Evolutionary conservation across 37 sponge, comb jelly and placozoan species (phyloP).

Genomic region (Mnemiopsis leidyi): DNA sequence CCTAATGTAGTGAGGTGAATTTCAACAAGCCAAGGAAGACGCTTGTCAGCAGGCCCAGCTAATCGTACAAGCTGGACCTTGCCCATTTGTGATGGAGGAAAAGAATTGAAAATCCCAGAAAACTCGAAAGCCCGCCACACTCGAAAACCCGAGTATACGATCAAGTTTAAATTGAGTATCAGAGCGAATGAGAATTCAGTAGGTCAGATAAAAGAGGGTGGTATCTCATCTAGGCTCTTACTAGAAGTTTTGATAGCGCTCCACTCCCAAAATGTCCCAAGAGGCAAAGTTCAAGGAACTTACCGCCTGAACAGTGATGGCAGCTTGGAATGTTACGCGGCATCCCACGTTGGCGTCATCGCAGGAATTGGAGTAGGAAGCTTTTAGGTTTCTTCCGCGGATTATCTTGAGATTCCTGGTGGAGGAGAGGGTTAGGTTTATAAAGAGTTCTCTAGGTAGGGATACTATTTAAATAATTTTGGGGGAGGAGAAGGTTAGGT

Average conservation of each 20-base stretch:
- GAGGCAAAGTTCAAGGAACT: background rate
- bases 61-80: too few species aligned
- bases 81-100: too few species aligned
- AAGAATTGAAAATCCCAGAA: background rate
- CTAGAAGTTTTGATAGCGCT: background rate
- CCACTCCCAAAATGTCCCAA: background rate
- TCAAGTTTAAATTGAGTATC: background rate
- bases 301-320: conserved; percentile 32
- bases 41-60: background rate
- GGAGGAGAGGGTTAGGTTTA: too few species aligned
- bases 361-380: background rate
- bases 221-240: too few species aligned
- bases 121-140: background rate
- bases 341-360: background rate
- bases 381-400: background rate
- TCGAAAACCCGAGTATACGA: background rate
- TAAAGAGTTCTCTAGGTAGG: too few species aligned
- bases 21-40: background rate
- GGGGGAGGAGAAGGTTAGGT: too few species aligned
- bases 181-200: too few species aligned
- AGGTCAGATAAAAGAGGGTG: background rate
- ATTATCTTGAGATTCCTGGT: background rate
- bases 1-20: background rate
- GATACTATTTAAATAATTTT: too few species aligned
- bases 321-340: background rate